Base-by-base conservation (phyloP, 2,797 vertebrate species). In the Parambassis ranga region DNA sequence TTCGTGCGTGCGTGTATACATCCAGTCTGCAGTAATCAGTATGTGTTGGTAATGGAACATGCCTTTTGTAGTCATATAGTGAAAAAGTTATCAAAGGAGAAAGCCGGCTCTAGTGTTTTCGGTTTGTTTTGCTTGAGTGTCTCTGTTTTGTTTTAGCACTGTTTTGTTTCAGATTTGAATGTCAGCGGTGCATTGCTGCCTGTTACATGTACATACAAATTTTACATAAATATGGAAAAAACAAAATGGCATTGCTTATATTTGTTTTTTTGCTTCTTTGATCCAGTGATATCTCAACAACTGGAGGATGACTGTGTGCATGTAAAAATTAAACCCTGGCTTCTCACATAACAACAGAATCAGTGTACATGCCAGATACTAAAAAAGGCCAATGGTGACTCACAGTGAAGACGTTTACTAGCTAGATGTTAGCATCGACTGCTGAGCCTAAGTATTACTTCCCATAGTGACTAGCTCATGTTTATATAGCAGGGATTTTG, bases 171-270 rank as follows among this genome's bases (percentile, higher is more conserved):
- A 72, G 63, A 75, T 77, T 73, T 88, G 69, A 87, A 83, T 86
- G 77, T 85, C 60, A 75, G 76, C 55, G 20, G 74, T 84, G 56
- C 74, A 83, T 83, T 87, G 67, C 81, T 84, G 79, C 81, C 65
- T 84, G 71, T 90, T 79, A 88, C 79, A 73, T 92, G 91, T 91
- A 91, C 86, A 92, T 91, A 92, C 79, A 90, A 83, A 89, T 89
- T 89, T 89, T 87, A 90, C 91, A 91, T 90, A 84, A 92, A 91
- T 90, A 86, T 87, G 66, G 64, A 89, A 88, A 16, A 66, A 90
- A 86, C 50, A 51, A 68, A 62, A 48, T 31, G 3, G 32, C 69
- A 56, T 83, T 55, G 51, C 10, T 31, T 37, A 64, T 66, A 28
- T 71, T 58, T 42, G 28, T 32, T 9, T 10, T 62, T 6, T 68